These are phyloP conservation scores for Monodelphis domestica DNA, from an alignment of 2,797 vertebrate species.

Conservation along the genomic window DNA sequence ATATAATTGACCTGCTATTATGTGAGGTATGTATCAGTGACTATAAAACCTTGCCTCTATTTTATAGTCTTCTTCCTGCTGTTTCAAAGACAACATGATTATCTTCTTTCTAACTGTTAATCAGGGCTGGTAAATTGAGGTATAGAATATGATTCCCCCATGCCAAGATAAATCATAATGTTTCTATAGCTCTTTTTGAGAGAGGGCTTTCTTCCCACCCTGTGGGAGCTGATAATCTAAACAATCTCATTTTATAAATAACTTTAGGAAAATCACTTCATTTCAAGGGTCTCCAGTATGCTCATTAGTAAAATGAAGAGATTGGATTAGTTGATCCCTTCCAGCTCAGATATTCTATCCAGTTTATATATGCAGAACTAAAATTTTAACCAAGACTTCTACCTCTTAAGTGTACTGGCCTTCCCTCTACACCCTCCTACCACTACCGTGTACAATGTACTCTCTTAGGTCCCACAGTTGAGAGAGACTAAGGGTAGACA, in stretches of 20 bases:
- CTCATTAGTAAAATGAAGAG: not conserved
- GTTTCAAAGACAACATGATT: constrained; percentile 51
- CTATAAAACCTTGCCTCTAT: not conserved
- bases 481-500: not conserved
- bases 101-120: constrained; percentile 37
- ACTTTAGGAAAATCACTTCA: not conserved
- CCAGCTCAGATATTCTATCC: not conserved
- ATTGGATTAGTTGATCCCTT: not conserved
- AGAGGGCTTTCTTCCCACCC: too few relatives aligned
- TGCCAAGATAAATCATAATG: not conserved
- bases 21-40: constrained; percentile 91
- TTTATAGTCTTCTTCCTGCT: not conserved
- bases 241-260: not conserved
- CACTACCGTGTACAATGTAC: not conserved
- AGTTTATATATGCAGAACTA: not conserved
- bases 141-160: not conserved
- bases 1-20: constrained; percentile 98
- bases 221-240: too few relatives aligned
- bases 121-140: constrained; percentile 31
- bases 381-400: not conserved
- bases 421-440: not conserved
- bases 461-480: not conserved
- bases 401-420: not conserved
- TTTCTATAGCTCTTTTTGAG: too few relatives aligned
- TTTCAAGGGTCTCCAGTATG: not conserved